These are phyloP conservation scores for Geococcyx californianus DNA, from an alignment of 2,113 vertebrate species.

Conservation along the genomic window DNA sequence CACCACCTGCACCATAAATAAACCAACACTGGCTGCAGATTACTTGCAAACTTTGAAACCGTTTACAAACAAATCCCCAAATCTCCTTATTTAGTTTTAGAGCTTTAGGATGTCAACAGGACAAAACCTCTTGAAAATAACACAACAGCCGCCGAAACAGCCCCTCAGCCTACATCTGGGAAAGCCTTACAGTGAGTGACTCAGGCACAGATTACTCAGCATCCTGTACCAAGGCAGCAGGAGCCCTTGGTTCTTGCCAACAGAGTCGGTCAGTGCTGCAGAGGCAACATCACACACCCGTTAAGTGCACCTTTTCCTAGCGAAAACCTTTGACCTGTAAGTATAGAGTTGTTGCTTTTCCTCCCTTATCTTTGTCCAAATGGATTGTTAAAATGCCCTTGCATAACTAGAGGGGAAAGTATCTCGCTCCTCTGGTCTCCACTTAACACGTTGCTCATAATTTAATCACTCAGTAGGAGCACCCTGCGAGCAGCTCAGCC, in stretches of 20 bases:
- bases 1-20: background rate
- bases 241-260: background rate
- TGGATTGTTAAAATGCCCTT: background rate
- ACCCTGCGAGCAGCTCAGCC: accelerated
- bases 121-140: background rate
- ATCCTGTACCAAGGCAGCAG: accelerated
- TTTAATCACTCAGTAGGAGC: background rate
- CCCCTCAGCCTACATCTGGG: background rate
- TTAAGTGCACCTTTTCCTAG: background rate
- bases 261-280: background rate
- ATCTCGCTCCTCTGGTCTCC: background rate
- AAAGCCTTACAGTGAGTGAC: background rate
- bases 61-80: background rate
- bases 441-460: background rate
- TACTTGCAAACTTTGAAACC: background rate
- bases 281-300: too few species aligned
- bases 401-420: background rate
- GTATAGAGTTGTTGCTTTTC: background rate
- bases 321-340: background rate
- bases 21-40: background rate
- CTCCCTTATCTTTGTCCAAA: background rate
- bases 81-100: background rate
- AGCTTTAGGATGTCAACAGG: background rate
- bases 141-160: accelerated
- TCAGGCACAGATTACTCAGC: background rate